These are phyloP conservation scores for Papilio machaon DNA, from an alignment of 1,140 invertebrate species.

Conservation along the genomic window DNA sequence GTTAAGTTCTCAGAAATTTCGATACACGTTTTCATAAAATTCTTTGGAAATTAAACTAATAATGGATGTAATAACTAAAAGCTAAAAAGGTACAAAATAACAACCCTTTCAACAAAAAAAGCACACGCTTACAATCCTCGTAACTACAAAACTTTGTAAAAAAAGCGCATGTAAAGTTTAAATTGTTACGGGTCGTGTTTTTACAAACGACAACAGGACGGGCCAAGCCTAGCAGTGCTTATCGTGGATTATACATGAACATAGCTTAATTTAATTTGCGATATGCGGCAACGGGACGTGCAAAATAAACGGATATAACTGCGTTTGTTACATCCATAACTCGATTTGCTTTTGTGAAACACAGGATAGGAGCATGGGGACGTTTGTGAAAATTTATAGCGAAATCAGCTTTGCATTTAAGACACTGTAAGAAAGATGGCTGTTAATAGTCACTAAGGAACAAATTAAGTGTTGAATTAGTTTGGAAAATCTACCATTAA, in stretches of 20 bases:
- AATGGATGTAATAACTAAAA: not conserved
- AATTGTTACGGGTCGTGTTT: constrained; percentile 30
- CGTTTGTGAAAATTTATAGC: constrained; percentile 65
- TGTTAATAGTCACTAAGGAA: not conserved
- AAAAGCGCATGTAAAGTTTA: constrained; percentile 7
- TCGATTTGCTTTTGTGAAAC: constrained; percentile 76
- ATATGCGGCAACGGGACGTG: constrained; percentile 65
- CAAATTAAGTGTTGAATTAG: not conserved
- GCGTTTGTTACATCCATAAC: constrained; percentile 68
- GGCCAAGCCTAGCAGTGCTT: constrained; percentile 34
- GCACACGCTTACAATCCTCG: not conserved
- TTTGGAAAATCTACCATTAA: too few species aligned
- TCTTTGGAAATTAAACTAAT: too few species aligned
- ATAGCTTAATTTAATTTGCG: constrained; percentile 74
- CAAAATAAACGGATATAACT: constrained; percentile 72
- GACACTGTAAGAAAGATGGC: not conserved
- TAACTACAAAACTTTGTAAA: not conserved
- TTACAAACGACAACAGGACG: constrained; percentile 19
- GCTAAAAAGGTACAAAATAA: not conserved
- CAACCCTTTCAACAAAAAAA: not conserved
- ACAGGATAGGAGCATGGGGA: constrained; percentile 61
- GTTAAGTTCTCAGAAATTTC: not conserved
- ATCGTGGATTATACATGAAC: constrained; percentile 50
- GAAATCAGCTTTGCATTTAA: not conserved
- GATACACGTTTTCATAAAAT: not conserved